Base-by-base conservation (phyloP, 2,888 invertebrate species). In the Hirtodrosophila alboralis region DNA sequence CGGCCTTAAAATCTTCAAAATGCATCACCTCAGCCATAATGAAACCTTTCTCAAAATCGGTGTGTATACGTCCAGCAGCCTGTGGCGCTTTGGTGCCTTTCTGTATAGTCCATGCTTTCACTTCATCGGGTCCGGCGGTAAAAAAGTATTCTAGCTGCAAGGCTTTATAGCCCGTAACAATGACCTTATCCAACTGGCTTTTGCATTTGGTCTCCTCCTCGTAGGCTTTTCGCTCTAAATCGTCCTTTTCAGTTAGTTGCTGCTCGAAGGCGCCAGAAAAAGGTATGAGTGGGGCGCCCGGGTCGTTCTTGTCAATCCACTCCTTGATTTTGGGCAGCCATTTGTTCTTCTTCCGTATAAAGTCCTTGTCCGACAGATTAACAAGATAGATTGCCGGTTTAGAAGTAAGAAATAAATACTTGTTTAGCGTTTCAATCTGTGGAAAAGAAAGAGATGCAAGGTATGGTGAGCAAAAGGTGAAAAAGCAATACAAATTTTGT, bases 11-110 rank as follows among this genome's bases (percentile, higher is more conserved):
- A 90, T 99, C 99, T 68, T 95, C 95, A 89, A 93, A 99, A 90
- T 98, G 98, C 99, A 99, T 99, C 23, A 99, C 97, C 91, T 99
- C 99, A 10, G 99, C 99, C 99, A 99, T 99, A 73, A 99, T 99
- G 92, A 99, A 99, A 36, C 99, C 99, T 91, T 98, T 99, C 91
- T 99, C 99, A 91, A 99, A 99, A 91, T 99, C 99, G 0, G 99
- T 98, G 91, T 99, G 99, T 90, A 99, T 99, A 87, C 95, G 94
- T 1, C 99, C 99, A 9, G 99, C 99, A 7, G 99, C 99, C 90
- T 98, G 98, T 0, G 99, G 99, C 0, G 99, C 99, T 90, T 98
- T 99, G 0, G 98, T 96, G 56, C 97, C 97, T 94, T 96, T 97
- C 96, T 98, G 91, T 90, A 99, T 96, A 2, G 98, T 99, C 99